These are phyloP conservation scores for Amphiprion clarkii DNA, from an alignment of 2,797 vertebrate species.

Conservation along the genomic window DNA sequence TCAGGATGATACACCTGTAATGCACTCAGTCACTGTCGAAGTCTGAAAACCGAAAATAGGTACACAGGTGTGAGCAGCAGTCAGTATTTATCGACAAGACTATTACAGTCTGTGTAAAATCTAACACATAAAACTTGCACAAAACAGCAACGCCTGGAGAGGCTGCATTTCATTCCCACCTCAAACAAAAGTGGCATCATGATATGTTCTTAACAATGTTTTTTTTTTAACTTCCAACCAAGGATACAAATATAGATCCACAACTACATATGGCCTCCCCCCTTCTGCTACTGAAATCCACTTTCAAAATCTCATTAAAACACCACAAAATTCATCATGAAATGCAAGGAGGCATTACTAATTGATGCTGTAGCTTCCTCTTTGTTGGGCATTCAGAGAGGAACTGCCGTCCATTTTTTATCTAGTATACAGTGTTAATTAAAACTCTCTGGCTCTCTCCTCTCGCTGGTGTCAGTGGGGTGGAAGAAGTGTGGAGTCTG, in stretches of 20 bases:
- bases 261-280: slow-evolving; percentile 5
- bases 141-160: neutral
- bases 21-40: slow-evolving; percentile 2
- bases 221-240: neutral
- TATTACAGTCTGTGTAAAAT: neutral
- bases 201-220: neutral
- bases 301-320: slow-evolving; percentile 48
- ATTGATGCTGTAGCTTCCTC: slow-evolving; percentile 49
- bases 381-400: slow-evolving; percentile 57
- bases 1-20: slow-evolving; percentile 41
- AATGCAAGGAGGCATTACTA: slow-evolving; percentile 35
- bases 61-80: neutral
- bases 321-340: slow-evolving; percentile 24
- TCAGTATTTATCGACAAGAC: slow-evolving; percentile 1
- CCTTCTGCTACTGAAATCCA: neutral
- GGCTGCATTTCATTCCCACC: neutral
- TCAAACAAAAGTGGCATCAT: too few relatives aligned
- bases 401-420: slow-evolving; percentile 65
- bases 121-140: neutral
- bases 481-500: slow-evolving; percentile 75
- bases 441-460: slow-evolving; percentile 67
- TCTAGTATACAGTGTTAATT: slow-evolving; percentile 76
- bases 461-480: slow-evolving; percentile 68
- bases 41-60: slow-evolving; percentile 29
- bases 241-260: neutral